Percentiles rank a stretch among this genome's conserved stretches.
phyloP scores from a whole-genome alignment of 2,888 invertebrate species.

The Leptogaster cylindrica region DNA sequence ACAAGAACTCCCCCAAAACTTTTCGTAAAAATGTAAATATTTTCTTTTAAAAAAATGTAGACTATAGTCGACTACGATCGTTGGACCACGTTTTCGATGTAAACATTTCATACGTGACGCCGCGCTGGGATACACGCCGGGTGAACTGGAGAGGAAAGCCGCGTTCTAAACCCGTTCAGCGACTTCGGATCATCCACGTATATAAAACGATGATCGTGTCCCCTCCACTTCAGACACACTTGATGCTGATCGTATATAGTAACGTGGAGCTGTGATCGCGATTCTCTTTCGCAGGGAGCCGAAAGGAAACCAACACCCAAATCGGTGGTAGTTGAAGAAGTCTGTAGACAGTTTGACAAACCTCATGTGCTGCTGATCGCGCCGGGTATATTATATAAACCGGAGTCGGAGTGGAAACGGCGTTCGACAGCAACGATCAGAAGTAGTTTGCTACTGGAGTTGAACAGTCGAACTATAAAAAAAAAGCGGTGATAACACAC shows the following conservation, averaged over 20 bases:
- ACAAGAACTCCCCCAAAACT: too few relatives aligned
- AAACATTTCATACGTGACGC: conserved; percentile 24
- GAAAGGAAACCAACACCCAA: not conserved
- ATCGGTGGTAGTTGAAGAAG: not conserved
- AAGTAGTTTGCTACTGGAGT: not conserved
- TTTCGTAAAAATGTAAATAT: too few relatives aligned
- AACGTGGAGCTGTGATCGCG: not conserved
- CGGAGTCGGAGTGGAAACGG: not conserved
- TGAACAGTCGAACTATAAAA: not conserved
- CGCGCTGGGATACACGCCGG: not conserved
- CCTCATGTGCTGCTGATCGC: not conserved
- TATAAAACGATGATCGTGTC: not conserved
- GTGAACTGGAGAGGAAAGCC: too few relatives aligned
- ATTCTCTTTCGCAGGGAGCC: conserved; percentile 10
- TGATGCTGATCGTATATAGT: conserved; percentile 3
- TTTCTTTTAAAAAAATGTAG: too few relatives aligned
- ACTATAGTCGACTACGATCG: too few relatives aligned
- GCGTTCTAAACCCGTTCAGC: conserved; percentile 12
- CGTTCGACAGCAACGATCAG: conserved; percentile 5
- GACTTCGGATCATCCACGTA: not conserved
- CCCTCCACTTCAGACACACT: conserved; percentile 3
- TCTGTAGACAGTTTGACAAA: too few relatives aligned
- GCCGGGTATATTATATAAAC: conserved; percentile 29
- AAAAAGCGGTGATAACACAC: too few relatives aligned
- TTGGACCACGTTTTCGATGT: not conserved